phyloP scores from a whole-genome alignment of 2,797 vertebrate genomes.

The Pelochelys cantorii region DNA sequence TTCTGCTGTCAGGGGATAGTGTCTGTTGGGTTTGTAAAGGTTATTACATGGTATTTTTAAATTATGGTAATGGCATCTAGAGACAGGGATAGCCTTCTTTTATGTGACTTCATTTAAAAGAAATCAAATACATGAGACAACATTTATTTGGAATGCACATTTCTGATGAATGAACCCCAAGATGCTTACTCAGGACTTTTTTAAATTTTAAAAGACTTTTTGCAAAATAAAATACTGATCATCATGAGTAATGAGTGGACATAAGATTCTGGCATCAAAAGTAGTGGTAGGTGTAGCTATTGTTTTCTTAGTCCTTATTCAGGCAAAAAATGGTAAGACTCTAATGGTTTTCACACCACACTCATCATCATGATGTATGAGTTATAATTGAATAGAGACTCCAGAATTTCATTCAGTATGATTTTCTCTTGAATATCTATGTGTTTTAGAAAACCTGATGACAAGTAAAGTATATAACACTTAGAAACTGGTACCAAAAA shows the following conservation, averaged over 20 bases:
- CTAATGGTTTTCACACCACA: background rate
- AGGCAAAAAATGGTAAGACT: background rate
- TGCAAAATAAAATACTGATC: background rate
- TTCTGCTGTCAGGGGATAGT: background rate
- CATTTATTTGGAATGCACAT: background rate
- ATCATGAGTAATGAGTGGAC: background rate
- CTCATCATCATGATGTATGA: background rate
- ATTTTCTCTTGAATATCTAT: background rate
- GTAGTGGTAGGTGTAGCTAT: background rate
- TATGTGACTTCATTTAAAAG: background rate
- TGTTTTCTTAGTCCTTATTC: background rate
- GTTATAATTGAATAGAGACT: background rate
- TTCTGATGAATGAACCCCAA: background rate
- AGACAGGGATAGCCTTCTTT: background rate
- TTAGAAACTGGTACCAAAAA: background rate
- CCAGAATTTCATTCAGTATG: background rate
- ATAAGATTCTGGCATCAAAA: background rate
- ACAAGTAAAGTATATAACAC: background rate
- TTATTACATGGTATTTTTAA: background rate
- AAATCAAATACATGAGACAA: background rate
- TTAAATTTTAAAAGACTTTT: background rate
- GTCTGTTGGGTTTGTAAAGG: rapidly evolving
- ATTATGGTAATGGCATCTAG: background rate
- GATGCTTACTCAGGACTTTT: background rate
- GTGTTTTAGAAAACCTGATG: background rate